Evolutionary conservation across 2,888 invertebrate genomes (phyloP), one percentile per base, ranked within the genome.

Genomic region (Diachrysia chrysitis): DNA sequence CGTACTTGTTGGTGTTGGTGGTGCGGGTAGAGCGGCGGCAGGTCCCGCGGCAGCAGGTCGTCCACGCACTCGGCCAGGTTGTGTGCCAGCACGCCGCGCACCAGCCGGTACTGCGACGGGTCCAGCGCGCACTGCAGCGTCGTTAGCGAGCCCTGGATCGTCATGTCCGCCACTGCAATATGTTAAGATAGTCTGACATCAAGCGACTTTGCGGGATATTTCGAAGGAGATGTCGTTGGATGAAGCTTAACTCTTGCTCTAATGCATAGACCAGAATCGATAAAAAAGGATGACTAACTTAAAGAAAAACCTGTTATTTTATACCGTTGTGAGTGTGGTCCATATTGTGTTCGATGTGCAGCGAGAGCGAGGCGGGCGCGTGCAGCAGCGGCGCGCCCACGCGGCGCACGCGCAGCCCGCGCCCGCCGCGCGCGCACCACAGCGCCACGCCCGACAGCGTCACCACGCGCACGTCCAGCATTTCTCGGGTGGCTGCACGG

Each of bases 331-430:
- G 96, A 55, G 93, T 91, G 57, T 96, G 96, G 82, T 97, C 96
- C 71, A 98, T 94, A 94, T 99, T 99, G 63, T 97, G 96, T 88
- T 99, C 98, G 12, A 99, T 96, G 86, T 97, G 97, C 63, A 99
- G 94, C 76, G 97, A 96, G 72, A 99, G 94, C 77, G 97, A 96
- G 79, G 98, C 98, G 79, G 98, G 98, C 85, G 98, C 97, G 54
- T 97, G 97, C 66, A 99, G 96, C 75, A 98, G 93, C 23, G 97
- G 97, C 23, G 96, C 96, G 1, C 97, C 97, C 60, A 66, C 60
- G 66, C 83, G 82, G 69, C 85, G 82, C 84, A 85, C 81, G 76
- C 95, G 87, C 85, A 83, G 79, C 0, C 97, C 97, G 5, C 85
- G 86, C 58, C 85, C 85, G 54, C 84, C 83, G 68, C 94, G 86